Conservation (phyloP, 2,113 vertebrate species). For the Procapra przewalskii region DNA sequence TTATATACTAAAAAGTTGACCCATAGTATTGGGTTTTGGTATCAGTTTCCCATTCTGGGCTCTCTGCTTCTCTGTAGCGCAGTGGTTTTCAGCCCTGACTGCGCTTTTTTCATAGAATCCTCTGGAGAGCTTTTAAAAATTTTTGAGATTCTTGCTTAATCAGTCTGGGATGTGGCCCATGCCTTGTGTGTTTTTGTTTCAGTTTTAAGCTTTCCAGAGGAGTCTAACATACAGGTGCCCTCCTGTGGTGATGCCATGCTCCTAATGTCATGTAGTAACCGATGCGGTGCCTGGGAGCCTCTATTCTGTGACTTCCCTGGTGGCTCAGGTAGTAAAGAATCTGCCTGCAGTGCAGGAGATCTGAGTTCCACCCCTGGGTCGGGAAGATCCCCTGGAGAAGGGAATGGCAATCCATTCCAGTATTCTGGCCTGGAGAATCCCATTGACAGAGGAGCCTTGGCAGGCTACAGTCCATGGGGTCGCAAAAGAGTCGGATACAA, state of each 20-base stretch:
- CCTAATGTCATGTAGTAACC: neutral
- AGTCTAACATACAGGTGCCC: neutral
- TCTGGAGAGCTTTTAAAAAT: neutral
- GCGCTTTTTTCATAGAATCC: neutral
- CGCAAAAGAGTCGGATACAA: neutral
- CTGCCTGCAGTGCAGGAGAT: neutral
- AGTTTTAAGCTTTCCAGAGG: neutral
- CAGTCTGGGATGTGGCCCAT: neutral
- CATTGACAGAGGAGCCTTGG: neutral
- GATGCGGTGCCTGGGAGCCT: neutral
- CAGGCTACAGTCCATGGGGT: neutral
- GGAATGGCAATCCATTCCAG: neutral
- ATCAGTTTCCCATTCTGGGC: neutral
- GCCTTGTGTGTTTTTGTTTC: neutral
- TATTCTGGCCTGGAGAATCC: neutral
- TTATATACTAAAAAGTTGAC: neutral
- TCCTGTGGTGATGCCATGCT: neutral
- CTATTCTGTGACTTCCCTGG: neutral
- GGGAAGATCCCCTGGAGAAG: neutral
- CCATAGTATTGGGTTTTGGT: neutral
- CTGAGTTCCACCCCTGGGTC: neutral
- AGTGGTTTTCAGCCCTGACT: neutral
- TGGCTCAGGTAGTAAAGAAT: neutral
- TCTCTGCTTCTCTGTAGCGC: neutral
- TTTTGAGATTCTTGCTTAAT: neutral